Conservation (phyloP, 2,113 vertebrate genomes). For the Nettapus auritus region DNA sequence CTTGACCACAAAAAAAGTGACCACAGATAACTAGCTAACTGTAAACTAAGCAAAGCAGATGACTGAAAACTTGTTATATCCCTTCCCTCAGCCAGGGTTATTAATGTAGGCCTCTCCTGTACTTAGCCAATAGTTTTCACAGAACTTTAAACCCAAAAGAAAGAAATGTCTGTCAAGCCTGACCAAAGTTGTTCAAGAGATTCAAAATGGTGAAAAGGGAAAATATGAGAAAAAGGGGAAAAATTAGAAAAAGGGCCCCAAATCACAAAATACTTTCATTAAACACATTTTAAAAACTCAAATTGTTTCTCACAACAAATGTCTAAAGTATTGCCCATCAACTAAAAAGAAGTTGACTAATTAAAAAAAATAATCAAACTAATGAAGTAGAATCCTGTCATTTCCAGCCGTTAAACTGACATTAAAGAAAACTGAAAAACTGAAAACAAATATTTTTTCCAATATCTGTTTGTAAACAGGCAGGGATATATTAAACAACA, state of each 20-base stretch:
- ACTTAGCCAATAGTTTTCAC: not conserved
- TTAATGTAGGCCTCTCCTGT: not conserved
- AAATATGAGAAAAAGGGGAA: not conserved
- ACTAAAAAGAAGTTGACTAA: not conserved
- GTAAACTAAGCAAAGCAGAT: not conserved
- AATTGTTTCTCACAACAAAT: not conserved
- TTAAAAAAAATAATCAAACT: not conserved
- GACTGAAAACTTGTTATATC: not conserved
- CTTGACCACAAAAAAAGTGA: not conserved
- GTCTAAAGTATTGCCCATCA: not conserved
- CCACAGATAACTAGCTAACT: not conserved
- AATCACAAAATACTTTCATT: not conserved
- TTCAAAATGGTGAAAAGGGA: not conserved
- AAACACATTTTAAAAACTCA: not conserved
- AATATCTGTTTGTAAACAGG: not conserved
- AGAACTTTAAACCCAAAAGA: not conserved
- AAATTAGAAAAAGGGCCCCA: not conserved
- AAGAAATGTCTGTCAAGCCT: not conserved
- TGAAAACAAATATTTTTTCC: not conserved
- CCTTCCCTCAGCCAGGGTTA: rapidly evolving
- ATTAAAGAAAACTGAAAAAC: not conserved
- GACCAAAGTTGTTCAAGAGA: not conserved
- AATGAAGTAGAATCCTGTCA: not conserved
- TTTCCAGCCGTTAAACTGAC: not conserved
- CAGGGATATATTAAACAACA: not conserved